phyloP scores from a whole-genome alignment of 1,140 invertebrate species.

The Trichonephila clavata region DNA sequence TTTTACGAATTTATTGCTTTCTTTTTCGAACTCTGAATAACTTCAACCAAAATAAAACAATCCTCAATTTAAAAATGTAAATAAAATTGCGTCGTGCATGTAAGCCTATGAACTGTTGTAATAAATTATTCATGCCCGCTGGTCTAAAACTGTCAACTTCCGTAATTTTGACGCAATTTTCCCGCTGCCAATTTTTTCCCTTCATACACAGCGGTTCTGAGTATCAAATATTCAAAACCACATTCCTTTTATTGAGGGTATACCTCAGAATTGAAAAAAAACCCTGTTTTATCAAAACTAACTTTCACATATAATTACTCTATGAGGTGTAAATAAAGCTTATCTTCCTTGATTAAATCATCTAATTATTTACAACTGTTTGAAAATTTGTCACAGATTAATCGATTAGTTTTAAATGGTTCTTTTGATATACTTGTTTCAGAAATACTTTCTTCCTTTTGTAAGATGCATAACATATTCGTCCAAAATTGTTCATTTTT shows the following conservation, averaged over 20 bases:
- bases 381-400: no score
- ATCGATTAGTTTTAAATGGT: no score
- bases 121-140: conserved; percentile 42
- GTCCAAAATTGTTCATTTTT: no score
- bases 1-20: neutral
- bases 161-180: conserved; percentile 60
- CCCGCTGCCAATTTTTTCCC: conserved; percentile 10
- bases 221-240: neutral
- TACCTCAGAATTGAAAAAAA: neutral
- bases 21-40: neutral
- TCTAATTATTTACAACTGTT: no score
- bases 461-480: no score
- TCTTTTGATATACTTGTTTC: no score
- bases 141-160: conserved; percentile 43
- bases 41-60: neutral
- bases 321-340: neutral
- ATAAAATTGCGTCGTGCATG: neutral
- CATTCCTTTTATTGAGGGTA: conserved; percentile 60
- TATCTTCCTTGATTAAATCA: conserved; percentile 8
- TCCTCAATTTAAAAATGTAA: neutral
- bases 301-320: conserved; percentile 10
- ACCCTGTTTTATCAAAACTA: neutral
- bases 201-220: neutral
- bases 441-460: no score
- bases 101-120: neutral